Evolutionary conservation across 37 sponge, comb jelly and placozoan genomes (phyloP).

Genomic region (Amphimedon queenslandica): DNA sequence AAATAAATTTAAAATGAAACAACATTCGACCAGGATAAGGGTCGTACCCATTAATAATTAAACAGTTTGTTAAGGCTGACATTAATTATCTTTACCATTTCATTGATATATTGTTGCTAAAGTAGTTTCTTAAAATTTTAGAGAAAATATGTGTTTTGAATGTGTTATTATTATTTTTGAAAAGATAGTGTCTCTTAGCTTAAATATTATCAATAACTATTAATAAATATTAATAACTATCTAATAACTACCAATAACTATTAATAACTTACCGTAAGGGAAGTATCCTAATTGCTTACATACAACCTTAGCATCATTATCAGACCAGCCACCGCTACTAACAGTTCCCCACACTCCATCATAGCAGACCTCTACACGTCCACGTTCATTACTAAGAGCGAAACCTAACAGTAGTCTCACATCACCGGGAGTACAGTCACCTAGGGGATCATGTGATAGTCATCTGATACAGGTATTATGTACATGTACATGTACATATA

Average conservation of each 20-base stretch:
- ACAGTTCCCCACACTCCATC: conserved; percentile 17
- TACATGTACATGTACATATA: background rate
- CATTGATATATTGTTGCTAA: too few species aligned
- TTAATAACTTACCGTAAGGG: background rate
- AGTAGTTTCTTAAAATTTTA: too few species aligned
- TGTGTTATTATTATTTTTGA: too few species aligned
- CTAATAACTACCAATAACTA: background rate
- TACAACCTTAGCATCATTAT: conserved; percentile 2
- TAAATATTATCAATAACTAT: too few species aligned
- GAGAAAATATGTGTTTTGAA: too few species aligned
- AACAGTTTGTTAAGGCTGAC: too few species aligned
- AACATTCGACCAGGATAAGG: too few species aligned
- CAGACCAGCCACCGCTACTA: background rate
- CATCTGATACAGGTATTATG: background rate
- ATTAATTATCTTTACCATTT: too few species aligned
- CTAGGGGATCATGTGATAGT: background rate
- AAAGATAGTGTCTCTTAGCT: too few species aligned
- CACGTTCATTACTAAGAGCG: background rate
- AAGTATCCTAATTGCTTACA: conserved; percentile 8
- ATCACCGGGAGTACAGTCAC: background rate
- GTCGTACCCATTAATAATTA: too few species aligned
- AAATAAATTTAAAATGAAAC: too few species aligned
- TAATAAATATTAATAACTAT: background rate
- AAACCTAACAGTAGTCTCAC: background rate
- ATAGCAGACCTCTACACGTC: conserved; percentile 8